Evolutionary conservation across 2,888 invertebrate genomes (phyloP), one percentile per base, ranked within the genome.

Genomic region (Hypena proboscidalis): DNA sequence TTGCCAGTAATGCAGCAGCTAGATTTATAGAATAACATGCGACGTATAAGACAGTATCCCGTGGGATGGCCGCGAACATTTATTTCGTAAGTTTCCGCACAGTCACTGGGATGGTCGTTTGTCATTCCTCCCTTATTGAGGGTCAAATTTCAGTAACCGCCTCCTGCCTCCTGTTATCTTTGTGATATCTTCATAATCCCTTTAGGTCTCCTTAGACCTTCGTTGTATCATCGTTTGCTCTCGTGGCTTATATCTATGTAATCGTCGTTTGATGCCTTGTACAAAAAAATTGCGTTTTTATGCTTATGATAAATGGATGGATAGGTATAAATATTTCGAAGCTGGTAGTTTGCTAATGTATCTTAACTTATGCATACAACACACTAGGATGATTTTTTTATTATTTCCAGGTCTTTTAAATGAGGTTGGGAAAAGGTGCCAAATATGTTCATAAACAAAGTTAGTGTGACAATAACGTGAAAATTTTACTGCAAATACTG

Each of bases 171-270:
- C 65, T 67, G 71, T 73, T 80, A 78, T 76, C 72, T 72, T 59
- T 53, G 58, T 74, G 74, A 82, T 79, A 79, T 80, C 79, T 80
- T 81, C 79, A 82, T 82, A 80, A 81, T 76, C 73, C 73, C 58
- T 53, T 54, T 73, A 75, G 71, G 70, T 71, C 67, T 73, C 43
- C 31, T 42, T n/a, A 40, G 57, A 44, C 39, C 45, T 35, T 45
- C 56, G 56, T 59, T 50, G 37, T 43, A 56, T 41, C 49, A 43
- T 60, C 59, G 44, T 59, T 67, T 61, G 62, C 44, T 54, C 42
- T 47, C 54, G 45, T 62, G 54, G 55, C 55, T 67, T 47, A 25
- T 51, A 43, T n/a, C n/a, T n/a, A n/a, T n/a, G n/a, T n/a, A n/a
- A n/a, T 61, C 51, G 63, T 63, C 56, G 44, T 58, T 67, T 54